Evolutionary conservation across 1,140 invertebrate species (phyloP), one percentile per base, ranked within the genome.

Genomic region (Hyles vespertilio): DNA sequence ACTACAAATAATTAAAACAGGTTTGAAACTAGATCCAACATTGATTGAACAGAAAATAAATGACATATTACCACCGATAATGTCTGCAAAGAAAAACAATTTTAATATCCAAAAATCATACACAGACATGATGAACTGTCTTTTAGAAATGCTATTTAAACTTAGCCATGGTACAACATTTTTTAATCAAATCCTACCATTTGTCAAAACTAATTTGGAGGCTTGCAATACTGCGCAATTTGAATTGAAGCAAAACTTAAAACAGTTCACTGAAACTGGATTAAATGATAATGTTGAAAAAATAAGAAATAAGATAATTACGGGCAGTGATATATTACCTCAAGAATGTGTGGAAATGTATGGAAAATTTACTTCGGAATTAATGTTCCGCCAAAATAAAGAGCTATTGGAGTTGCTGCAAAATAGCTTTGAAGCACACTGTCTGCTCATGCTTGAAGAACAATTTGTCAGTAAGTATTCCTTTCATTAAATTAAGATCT

Each of bases 311-410:
- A 86, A 84, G 70, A 79, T 86, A 45, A 69, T 86, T 11, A 79
- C 61, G 4, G 74, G 79, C 3, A 61, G 65, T 58, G 82, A 87
- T 61, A 58, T 89, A 34, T 75, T 89, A 12, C 85, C 85, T 8
- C 32, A 65, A 49, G 72, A 80, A 57, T 82, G 80, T 71, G 56
- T 87, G 2, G 67, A 81, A 53, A 59, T 69, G 22, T 89, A 80
- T 70, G 85, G 85, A 32, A 81, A 71, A 47, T 61, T 79, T 50
- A 87, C 79, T 32, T 79, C 75, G 3, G 81, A 87, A 51, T 67
- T 89, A 10, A 77, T 89, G 77, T 87, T 87, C 32, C 77, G 84
- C 48, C 86, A 89, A 57, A 89, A 79, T 61, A 83, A 78, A 46
- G 83, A 84, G 33, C 63, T 87, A 11, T 65, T 89, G 32, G 12